phyloP scores from a whole-genome alignment of 2,113 vertebrate species.

The Tiliqua scincoides region DNA sequence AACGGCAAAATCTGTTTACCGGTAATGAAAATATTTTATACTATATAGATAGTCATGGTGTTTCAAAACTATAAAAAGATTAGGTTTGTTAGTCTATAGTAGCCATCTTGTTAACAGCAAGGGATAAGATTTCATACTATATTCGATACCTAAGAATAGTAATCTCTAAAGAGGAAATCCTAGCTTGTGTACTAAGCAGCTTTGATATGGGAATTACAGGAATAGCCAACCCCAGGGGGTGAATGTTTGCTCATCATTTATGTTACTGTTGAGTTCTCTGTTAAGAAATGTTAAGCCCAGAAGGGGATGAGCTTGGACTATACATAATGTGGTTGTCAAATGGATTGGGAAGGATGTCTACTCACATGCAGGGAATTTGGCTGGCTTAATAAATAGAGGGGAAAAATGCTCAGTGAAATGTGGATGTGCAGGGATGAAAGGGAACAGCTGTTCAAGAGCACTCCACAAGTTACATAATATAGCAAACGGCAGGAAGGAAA shows the following conservation, averaged over 20 bases:
- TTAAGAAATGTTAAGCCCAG: neutral
- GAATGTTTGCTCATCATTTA: neutral
- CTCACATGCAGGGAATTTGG: neutral
- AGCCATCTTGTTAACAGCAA: neutral
- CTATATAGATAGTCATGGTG: no score
- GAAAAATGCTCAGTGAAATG: neutral
- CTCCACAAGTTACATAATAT: neutral
- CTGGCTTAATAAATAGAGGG: constrained; percentile 26
- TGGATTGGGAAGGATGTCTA: neutral
- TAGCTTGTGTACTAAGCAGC: neutral
- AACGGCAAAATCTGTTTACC: neutral
- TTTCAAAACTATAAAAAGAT: neutral
- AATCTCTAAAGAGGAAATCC: neutral
- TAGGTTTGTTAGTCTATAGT: neutral
- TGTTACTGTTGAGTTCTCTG: neutral
- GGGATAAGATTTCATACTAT: neutral
- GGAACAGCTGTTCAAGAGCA: neutral
- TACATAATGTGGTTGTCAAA: neutral
- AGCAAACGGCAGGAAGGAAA: neutral
- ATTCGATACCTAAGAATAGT: neutral
- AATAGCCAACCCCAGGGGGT: neutral
- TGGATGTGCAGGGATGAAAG: neutral
- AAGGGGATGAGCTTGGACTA: neutral
- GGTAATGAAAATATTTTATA: neutral
- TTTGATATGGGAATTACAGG: neutral